These are phyloP conservation scores for Bellardia pandia DNA, from an alignment of 2,888 invertebrate genomes.

Conservation along the genomic window DNA sequence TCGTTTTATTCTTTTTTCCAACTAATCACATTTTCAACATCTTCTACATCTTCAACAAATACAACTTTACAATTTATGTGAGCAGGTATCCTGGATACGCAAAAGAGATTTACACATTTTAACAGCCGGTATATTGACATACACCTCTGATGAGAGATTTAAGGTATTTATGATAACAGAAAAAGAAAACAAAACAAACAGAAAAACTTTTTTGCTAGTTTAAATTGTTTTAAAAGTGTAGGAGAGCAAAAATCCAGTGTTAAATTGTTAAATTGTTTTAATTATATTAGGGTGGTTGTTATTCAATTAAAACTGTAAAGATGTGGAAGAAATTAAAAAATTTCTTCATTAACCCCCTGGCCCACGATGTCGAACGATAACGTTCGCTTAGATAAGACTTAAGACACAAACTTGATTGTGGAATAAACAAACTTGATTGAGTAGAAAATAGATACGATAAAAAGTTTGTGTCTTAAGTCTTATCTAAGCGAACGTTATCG, in stretches of 20 bases:
- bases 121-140: slow-evolving; percentile 93
- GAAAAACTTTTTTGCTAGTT: not conserved
- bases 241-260: not conserved
- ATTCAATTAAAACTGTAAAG: not conserved
- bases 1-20: slow-evolving; percentile 15
- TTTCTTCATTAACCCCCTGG: too few relatives aligned
- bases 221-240: not conserved
- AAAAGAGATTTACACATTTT: slow-evolving; percentile 94
- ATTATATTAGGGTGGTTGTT: not conserved
- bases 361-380: too few relatives aligned
- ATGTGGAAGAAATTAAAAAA: too few relatives aligned
- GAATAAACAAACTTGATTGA: too few relatives aligned
- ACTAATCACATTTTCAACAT: too few relatives aligned
- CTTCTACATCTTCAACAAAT: slow-evolving; percentile 64
- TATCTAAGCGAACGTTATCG: too few relatives aligned
- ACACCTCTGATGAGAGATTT: slow-evolving; percentile 94
- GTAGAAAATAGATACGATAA: too few relatives aligned
- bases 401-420: too few relatives aligned
- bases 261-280: not conserved
- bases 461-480: too few relatives aligned
- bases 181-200: slow-evolving; percentile 78
- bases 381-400: too few relatives aligned
- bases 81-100: slow-evolving; percentile 93
- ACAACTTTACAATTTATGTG: slow-evolving; percentile 20
- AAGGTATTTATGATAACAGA: slow-evolving; percentile 85